These are phyloP conservation scores for Baronia brevicornis DNA, from an alignment of 2,888 invertebrate species.

Conservation along the genomic window DNA sequence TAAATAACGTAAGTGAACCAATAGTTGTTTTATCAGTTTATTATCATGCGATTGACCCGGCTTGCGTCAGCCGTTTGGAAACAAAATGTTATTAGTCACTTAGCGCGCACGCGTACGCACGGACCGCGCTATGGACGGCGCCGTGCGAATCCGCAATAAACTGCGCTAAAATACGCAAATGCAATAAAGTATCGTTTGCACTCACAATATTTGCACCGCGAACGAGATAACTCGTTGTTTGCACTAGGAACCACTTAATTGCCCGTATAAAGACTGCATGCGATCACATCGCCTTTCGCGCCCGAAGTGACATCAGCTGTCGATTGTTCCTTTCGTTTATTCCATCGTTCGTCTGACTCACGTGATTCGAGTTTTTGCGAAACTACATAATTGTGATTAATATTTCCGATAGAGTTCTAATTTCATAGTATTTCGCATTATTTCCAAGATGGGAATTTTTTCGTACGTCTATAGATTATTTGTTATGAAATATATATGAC, in stretches of 20 bases:
- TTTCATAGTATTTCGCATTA: conserved; percentile 7
- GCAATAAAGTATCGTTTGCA: neutral
- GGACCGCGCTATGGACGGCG: conserved; percentile 24
- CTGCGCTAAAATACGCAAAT: neutral
- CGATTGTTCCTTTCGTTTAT: conserved; percentile 8
- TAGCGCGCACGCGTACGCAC: conserved; percentile 13
- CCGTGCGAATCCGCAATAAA: conserved; percentile 18
- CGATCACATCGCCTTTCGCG: conserved; percentile 14
- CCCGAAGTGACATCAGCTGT: conserved; percentile 12
- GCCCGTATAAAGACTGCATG: conserved; percentile 5
- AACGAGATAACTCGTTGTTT: conserved; percentile 17
- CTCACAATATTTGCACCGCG: conserved; percentile 12
- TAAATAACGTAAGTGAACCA: too few relatives aligned
- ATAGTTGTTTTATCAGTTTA: neutral
- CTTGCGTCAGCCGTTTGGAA: conserved; percentile 18
- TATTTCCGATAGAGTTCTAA: conserved; percentile 5
- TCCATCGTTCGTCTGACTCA: conserved; percentile 1
- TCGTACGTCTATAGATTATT: conserved; percentile 65
- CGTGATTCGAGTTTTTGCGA: neutral
- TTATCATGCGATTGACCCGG: conserved; percentile 17
- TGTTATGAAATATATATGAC: conserved; percentile 49
- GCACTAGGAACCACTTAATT: conserved; percentile 11
- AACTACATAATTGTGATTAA: neutral
- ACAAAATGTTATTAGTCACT: conserved; percentile 27
- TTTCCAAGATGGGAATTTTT: conserved; percentile 59